Evolutionary conservation across 2,888 invertebrate genomes (phyloP), one percentile per base, ranked within the genome.

Genomic region (Leptinotarsa peninsularis): DNA sequence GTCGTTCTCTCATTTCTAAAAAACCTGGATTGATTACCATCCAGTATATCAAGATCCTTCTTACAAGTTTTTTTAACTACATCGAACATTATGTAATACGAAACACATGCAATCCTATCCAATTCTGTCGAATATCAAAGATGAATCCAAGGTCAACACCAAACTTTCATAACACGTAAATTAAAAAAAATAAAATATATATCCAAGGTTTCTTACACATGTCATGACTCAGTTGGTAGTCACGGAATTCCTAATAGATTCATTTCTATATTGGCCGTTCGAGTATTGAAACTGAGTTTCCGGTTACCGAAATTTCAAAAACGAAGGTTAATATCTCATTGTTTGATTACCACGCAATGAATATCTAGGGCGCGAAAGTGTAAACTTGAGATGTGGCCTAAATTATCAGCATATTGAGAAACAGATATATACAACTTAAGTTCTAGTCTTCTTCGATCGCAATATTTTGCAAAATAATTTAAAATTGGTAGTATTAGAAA

Each of bases 321-420:
- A 58, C 15, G 58, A 58, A 58, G 58, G 58, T 58, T 58, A 58
- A 58, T 15, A 15, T 58, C 23, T 58, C 58, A 58, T 58, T 58
- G 58, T 58, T 58, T 58, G 18, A 58, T 58, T 58, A 58, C 7
- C 58, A 58, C 21, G 58, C 58, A 58, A 7, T 23, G 58, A 58
- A 58, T 58, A 58, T 58, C 58, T 23, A 58, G 18, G 58, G 58
- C 17, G 15, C 23, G 58, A 58, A 58, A 58, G 58, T 58, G 21
- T 58, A 1, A 23, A 58, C 21, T 58, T 23, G 58, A 23, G 23
- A 58, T 15, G 10, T 21, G 15, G 3, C 21, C 21, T 14, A 14
- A 58, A 58, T 21, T 21, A 58, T 4, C 15, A 23, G 18, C 14
- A 58, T 4, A 17, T 43, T 43, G 1, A 43, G 43, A 43, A 43